These are phyloP conservation scores for Conchocele bisecta DNA, from an alignment of 2,888 invertebrate genomes.

Conservation along the genomic window DNA sequence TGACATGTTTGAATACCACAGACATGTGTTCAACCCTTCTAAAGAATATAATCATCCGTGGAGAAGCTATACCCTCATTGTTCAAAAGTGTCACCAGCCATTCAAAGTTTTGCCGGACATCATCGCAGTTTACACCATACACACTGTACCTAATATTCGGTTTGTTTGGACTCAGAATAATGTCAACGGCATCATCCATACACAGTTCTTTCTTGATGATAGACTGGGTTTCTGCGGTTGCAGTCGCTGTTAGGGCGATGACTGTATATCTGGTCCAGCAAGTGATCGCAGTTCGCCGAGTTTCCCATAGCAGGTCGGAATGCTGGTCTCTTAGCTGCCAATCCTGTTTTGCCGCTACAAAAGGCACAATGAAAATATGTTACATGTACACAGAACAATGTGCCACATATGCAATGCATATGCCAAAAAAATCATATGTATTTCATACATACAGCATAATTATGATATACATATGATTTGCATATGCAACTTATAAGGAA, in stretches of 20 bases:
- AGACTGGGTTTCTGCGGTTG: slow-evolving; percentile 1
- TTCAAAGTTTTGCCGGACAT: slow-evolving; percentile 12
- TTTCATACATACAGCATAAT: too few species aligned
- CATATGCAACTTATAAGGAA: too few species aligned
- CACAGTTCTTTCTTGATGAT: slow-evolving; percentile 16
- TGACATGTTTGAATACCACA: slow-evolving; percentile 12
- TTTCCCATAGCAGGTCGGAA: slow-evolving; percentile 12
- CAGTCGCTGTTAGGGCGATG: slow-evolving; percentile 21
- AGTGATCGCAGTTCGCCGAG: slow-evolving; percentile 15
- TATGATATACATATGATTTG: too few species aligned
- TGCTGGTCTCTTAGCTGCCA: background rate
- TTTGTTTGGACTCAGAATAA: slow-evolving; percentile 26
- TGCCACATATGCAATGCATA: too few species aligned
- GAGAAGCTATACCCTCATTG: slow-evolving; percentile 8
- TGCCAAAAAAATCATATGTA: too few species aligned
- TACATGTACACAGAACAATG: too few species aligned
- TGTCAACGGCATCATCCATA: slow-evolving; percentile 1
- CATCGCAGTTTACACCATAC: background rate
- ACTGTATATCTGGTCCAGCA: slow-evolving; percentile 6
- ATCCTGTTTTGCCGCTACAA: too few species aligned
- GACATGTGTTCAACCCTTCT: slow-evolving; percentile 27
- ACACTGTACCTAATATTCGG: slow-evolving; percentile 21
- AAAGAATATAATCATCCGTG: slow-evolving; percentile 20
- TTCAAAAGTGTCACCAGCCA: slow-evolving; percentile 19
- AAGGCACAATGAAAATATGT: too few species aligned